Evolutionary conservation across 2,113 vertebrate genomes (phyloP).

Genomic region (Colistium nudipinnis): DNA sequence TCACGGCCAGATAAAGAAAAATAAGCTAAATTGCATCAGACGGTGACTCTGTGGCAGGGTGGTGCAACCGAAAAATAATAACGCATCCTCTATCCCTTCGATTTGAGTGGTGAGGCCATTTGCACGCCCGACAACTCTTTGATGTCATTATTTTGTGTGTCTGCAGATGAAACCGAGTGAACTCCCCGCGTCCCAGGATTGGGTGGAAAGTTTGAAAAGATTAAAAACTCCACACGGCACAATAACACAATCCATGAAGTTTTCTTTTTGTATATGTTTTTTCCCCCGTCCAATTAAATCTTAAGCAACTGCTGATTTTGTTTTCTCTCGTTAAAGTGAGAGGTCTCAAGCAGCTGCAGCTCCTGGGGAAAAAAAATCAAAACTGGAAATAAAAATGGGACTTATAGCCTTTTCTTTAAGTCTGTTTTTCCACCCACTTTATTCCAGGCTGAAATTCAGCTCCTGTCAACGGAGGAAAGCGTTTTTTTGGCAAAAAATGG

Average conservation of each 20-base stretch:
- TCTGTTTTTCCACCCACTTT: no score
- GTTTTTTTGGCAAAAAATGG: no score
- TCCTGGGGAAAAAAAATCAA: no score
- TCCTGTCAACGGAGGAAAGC: no score
- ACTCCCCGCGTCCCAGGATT: background rate
- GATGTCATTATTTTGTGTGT: slow-evolving; percentile 55
- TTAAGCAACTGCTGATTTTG: background rate
- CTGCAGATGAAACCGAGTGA: slow-evolving; percentile 26
- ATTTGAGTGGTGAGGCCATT: slow-evolving; percentile 60
- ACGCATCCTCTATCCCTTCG: slow-evolving; percentile 52
- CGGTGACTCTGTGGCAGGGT: slow-evolving; percentile 18
- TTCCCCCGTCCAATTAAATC: slow-evolving; percentile 9
- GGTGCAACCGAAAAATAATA: slow-evolving; percentile 32
- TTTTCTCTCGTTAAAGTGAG: background rate
- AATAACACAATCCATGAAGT: background rate
- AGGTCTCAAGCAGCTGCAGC: background rate
- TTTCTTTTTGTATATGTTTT: background rate
- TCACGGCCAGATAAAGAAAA: slow-evolving; percentile 45
- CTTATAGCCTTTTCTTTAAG: no score
- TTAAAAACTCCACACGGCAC: no score
- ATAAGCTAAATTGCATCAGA: slow-evolving; percentile 64
- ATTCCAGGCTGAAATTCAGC: no score
- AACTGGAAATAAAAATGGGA: background rate
- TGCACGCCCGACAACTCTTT: slow-evolving; percentile 30
- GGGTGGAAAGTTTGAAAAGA: background rate